Base-by-base conservation (phyloP, 2,113 vertebrate genomes). In the Cavia porcellus region DNA sequence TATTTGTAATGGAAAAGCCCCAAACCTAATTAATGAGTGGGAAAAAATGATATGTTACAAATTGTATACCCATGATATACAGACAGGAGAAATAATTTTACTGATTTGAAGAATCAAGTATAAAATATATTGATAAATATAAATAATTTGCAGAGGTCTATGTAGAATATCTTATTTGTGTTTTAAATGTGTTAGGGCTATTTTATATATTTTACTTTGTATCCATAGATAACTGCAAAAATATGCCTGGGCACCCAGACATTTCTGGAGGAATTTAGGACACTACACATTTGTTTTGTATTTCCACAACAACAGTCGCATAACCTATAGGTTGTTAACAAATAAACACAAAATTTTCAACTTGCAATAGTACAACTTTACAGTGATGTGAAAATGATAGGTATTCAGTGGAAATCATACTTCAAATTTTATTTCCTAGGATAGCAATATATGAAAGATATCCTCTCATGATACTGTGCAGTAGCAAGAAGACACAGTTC, bases 201-300 rank as follows among this genome's bases (percentile, higher is more conserved):
- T 77, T 75, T 57, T 42, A 11, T 42, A 52, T 9, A 77, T 35
- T 32, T 38, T 35, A 7, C 20, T 28, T 25, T 42, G 57, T 83
- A 32, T 72, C 35, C 13, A 85, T 61, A 22, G 5, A 57, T 35
- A 85, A 85, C 55, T 52, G 3, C 25, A 90, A 12, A 86, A 35
- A 30, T 77, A 82, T 45, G 2, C 20, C 66, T 61, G 12, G 45
- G 3, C 72, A 85, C 15, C 17, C 13, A 79, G 4, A 79, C 1
- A 66, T 80, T 88, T 91, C 77, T 91, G 47, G 38, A 86, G 86
- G 10, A 32, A 75, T 85, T 93, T 47, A 22, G 85, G 80, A 85
- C 4, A 2, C 0, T 82, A 2, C 22, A 1, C 4, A 68, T 72
- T 64, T 93, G 0, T 86, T 86, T 94, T 79, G 11, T 84, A 81